phyloP scores from a whole-genome alignment of 1,140 invertebrate genomes.

The Heliconius himera region DNA sequence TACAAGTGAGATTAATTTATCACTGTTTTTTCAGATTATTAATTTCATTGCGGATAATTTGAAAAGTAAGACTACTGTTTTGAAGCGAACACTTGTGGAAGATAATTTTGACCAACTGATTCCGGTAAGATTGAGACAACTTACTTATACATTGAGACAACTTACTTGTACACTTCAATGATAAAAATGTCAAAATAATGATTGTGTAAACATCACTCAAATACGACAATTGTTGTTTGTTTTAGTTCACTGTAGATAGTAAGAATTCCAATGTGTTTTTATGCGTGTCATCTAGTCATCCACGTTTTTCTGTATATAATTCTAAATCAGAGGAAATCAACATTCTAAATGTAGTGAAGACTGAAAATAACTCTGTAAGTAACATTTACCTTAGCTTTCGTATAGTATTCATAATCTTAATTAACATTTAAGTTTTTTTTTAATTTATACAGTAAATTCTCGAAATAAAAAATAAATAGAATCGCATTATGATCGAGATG shows the following conservation, averaged over 20 bases:
- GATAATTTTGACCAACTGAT: background rate
- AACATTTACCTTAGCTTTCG: background rate
- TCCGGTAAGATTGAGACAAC: background rate
- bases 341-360: constrained; percentile 35
- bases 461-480: too few relatives aligned
- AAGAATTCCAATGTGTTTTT: constrained; percentile 46
- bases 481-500: too few relatives aligned
- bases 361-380: constrained; percentile 37
- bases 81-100: constrained; percentile 40
- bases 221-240: constrained; percentile 13
- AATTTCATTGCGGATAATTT: constrained; percentile 41
- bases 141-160: background rate
- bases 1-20: background rate
- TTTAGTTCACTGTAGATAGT: constrained; percentile 51
- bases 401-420: too few relatives aligned
- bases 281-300: constrained; percentile 36
- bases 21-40: constrained; percentile 26
- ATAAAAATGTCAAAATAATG: background rate
- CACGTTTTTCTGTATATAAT: constrained; percentile 37
- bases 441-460: too few relatives aligned
- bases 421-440: too few relatives aligned
- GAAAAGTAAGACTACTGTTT: constrained; percentile 41
- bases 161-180: background rate
- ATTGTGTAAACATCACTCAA: background rate
- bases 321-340: constrained; percentile 35